phyloP scores from a whole-genome alignment of 2,113 vertebrate genomes.

The Hassar affinis region DNA sequence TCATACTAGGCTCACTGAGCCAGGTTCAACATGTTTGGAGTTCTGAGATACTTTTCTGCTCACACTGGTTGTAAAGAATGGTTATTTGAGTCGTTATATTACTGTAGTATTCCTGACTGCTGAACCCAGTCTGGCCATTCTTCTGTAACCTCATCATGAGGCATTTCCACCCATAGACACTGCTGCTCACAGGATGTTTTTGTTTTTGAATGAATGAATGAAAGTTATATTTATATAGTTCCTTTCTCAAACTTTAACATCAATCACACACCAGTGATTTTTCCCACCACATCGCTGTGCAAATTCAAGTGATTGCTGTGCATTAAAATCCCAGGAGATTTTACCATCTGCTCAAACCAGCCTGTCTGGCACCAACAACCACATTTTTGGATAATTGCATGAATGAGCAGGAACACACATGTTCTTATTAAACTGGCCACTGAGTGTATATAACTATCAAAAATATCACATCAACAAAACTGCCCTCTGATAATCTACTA shows the following conservation, averaged over 20 bases:
- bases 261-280: background rate
- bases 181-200: background rate
- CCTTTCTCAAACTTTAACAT: too few relatives aligned
- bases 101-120: background rate
- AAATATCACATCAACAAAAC: background rate
- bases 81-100: background rate
- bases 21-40: background rate
- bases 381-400: background rate
- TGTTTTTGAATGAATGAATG: too few relatives aligned
- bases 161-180: background rate
- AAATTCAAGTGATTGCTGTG: background rate
- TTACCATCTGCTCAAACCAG: too few relatives aligned
- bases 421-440: background rate
- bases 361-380: too few relatives aligned
- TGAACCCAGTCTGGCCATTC: background rate
- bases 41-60: background rate
- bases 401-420: background rate
- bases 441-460: background rate
- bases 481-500: background rate
- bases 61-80: background rate
- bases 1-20: background rate
- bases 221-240: too few relatives aligned
- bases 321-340: background rate
- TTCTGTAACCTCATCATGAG: background rate
- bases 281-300: background rate